Base-by-base conservation (phyloP, 2,797 vertebrate species). In the Chiroxiphia lanceolata region DNA sequence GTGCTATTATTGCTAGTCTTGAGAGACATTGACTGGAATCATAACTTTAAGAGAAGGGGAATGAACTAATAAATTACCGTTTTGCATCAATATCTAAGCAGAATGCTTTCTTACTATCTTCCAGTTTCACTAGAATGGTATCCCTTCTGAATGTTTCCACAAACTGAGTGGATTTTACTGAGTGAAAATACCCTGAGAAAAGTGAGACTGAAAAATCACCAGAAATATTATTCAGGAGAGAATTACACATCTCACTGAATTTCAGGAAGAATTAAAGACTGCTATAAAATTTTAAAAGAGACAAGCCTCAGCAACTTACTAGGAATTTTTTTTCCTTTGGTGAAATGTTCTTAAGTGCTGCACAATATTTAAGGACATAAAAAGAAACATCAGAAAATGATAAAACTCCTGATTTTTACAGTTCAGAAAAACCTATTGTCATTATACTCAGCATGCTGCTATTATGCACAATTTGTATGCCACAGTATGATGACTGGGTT, bases 401-500 rank as follows among this genome's bases (percentile, higher is more conserved):
- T 31, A 86, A 86, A 93, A 72, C 31, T 89, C 69, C 38, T 12
- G 56, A 88, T 91, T 96, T 92, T 80, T 65, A 93, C 78, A 81
- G 84, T 95, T 94, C 87, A 83, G 38, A 75, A 25, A 89, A 92
- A 77, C 21, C 64, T 91, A 90, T 23, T 93, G 76, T 88, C 84
- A 90, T 95, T 89, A 91, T 19, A 91, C 76, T 90, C 82, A 95
- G 91, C 76, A 79, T 63, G 85, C 76, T 76, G 25, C 70, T 90
- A 95, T 95, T 95, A 95, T 9, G 33, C 47, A 90, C 82, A 92
- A 93, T 95, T 96, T 93, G 72, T 86, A 72, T 56, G 91, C 65
- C 82, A 94, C 89, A 93, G 91, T 93, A 93, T 90, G 85, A 94
- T 72, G 75, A 92, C 72, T 94, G 74, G 69, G 72, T 96, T 97